Evolutionary conservation across 1,140 invertebrate species (phyloP).

Genomic region (Trichomalopsis sarcophagae): DNA sequence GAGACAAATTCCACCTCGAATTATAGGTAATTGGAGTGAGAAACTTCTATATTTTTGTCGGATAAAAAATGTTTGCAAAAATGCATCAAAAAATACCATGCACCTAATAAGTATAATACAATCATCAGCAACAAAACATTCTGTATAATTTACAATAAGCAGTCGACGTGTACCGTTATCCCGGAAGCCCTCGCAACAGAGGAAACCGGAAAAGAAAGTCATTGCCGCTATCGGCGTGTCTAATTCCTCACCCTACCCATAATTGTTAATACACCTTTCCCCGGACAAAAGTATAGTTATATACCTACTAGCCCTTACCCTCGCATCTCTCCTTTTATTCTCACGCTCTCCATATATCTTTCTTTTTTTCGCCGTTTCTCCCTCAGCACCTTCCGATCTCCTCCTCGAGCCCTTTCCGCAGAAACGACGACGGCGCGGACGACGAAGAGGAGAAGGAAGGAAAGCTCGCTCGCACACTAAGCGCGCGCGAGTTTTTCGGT

Average conservation of each 20-base stretch:
- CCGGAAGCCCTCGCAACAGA: neutral
- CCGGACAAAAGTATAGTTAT: neutral
- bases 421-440: neutral
- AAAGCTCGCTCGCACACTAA: neutral
- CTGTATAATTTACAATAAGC: too few species aligned
- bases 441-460: neutral
- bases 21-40: neutral
- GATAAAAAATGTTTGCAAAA: neutral
- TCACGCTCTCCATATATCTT: constrained; percentile 43
- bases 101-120: too few species aligned
- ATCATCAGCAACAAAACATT: too few species aligned
- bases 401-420: constrained; percentile 24
- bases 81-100: too few species aligned
- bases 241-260: constrained; percentile 11
- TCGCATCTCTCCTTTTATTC: constrained; percentile 54
- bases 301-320: neutral
- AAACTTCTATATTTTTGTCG: neutral
- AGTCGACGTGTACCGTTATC: too few species aligned
- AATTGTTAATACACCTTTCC: constrained; percentile 37
- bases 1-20: neutral
- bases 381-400: constrained; percentile 8
- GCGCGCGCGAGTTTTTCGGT: constrained; percentile 27
- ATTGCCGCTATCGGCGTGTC: neutral
- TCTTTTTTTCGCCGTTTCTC: constrained; percentile 46
- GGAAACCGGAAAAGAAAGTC: neutral